Evolutionary conservation across 1,140 invertebrate species (phyloP).

Genomic region (Meloidogyne chitwoodi): DNA sequence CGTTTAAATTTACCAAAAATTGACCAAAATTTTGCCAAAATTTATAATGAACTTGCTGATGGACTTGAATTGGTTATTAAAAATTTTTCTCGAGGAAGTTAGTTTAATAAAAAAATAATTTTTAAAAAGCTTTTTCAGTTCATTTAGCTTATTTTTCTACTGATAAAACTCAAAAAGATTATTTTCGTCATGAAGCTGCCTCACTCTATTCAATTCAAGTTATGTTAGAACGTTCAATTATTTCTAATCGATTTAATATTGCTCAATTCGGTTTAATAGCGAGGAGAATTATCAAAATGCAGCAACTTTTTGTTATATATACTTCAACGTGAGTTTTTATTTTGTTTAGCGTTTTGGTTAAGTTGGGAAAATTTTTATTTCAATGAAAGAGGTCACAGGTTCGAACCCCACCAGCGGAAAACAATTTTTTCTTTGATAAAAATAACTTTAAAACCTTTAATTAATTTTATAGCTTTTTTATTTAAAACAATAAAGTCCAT

Average conservation of each 20-base stretch:
- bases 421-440: neutral
- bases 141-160: constrained; percentile 3
- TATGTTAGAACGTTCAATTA: constrained; percentile 20
- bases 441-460: neutral
- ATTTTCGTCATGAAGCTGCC: constrained; percentile 16
- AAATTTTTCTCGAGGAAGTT: constrained; percentile 4
- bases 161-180: neutral
- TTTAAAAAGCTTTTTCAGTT: neutral
- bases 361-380: neutral
- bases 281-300: constrained; percentile 15
- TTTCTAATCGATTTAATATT: neutral
- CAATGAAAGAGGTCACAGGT: neutral
- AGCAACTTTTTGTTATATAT: constrained; percentile 7
- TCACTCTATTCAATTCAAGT: constrained; percentile 25
- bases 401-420: neutral
- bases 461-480: neutral
- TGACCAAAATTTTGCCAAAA: neutral
- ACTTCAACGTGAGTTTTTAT: constrained; percentile 17
- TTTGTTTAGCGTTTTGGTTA: neutral
- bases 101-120: neutral
- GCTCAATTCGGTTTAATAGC: constrained; percentile 17
- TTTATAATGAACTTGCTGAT: neutral
- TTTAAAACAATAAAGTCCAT: constrained; percentile 14
- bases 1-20: neutral
- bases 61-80: neutral